Evolutionary conservation across 2,797 vertebrate species (phyloP).

Genomic region (Enteromius unitaeniatus): DNA sequence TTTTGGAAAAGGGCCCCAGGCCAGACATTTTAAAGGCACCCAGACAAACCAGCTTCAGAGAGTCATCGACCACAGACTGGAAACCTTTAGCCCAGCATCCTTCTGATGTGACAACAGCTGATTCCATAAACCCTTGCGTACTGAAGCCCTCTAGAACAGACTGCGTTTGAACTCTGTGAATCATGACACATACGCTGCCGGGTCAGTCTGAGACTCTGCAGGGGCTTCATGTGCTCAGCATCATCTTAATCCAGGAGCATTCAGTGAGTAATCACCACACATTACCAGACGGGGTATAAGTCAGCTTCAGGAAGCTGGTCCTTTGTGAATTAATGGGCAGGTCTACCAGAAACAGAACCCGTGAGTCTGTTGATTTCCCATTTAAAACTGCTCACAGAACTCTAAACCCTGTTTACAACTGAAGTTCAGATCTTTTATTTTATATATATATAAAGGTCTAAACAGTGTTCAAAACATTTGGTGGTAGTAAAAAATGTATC

Average conservation of each 20-base stretch:
- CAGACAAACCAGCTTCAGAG: slow-evolving; percentile 57
- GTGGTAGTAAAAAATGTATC: background rate
- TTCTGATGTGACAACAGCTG: slow-evolving; percentile 51
- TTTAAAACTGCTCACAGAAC: background rate
- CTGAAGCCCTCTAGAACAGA: slow-evolving; percentile 21
- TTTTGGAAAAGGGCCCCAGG: slow-evolving; percentile 65
- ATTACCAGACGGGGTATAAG: background rate
- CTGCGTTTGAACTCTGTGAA: slow-evolving; percentile 3
- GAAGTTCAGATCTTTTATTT: background rate
- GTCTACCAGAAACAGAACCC: background rate
- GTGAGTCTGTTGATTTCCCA: background rate
- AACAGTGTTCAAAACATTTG: background rate
- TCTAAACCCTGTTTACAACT: background rate
- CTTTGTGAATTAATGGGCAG: slow-evolving; percentile 17
- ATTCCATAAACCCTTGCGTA: slow-evolving; percentile 31
- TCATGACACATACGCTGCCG: background rate
- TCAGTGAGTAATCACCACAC: slow-evolving; percentile 13
- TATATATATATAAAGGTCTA: too few relatives aligned
- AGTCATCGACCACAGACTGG: slow-evolving; percentile 60
- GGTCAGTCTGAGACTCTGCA: slow-evolving; percentile 1
- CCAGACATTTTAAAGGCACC: slow-evolving; percentile 62
- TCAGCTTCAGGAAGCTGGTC: slow-evolving; percentile 20
- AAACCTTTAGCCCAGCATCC: slow-evolving; percentile 29
- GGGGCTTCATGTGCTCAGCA: slow-evolving; percentile 19
- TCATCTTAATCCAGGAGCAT: slow-evolving; percentile 23